These are phyloP conservation scores for Drosophila sp. DNA, from an alignment of 1,140 invertebrate genomes.

Conservation along the genomic window DNA sequence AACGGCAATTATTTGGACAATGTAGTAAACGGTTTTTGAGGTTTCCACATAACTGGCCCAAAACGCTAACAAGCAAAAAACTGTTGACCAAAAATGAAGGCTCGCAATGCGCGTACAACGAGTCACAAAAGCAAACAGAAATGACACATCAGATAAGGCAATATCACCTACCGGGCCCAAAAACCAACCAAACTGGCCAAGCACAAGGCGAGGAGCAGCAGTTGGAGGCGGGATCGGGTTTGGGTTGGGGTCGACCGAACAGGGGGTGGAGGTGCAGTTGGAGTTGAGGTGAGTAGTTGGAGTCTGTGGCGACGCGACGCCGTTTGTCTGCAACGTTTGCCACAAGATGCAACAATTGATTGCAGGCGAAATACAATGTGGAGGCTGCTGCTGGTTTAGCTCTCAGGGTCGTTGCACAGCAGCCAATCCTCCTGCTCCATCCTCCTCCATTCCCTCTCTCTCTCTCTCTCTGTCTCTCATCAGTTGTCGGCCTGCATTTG, in stretches of 20 bases:
- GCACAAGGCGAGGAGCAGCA: slow-evolving; percentile 19
- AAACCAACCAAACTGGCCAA: slow-evolving; percentile 21
- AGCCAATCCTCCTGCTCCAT: slow-evolving; percentile 1
- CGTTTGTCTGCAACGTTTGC: slow-evolving; percentile 55
- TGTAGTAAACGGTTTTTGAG: slow-evolving; percentile 63
- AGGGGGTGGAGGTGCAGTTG: slow-evolving; percentile 8
- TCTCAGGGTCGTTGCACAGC: slow-evolving; percentile 73
- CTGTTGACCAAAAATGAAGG: slow-evolving; percentile 68
- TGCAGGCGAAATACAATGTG: slow-evolving; percentile 62
- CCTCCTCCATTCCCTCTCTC: background rate
- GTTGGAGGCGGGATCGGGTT: background rate
- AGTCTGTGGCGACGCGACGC: slow-evolving; percentile 36
- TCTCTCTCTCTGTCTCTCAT: background rate
- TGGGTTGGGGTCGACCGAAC: too few species aligned
- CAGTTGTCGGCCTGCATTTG: slow-evolving; percentile 61
- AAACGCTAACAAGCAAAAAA: slow-evolving; percentile 74
- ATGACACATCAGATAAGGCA: slow-evolving; percentile 84
- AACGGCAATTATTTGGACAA: slow-evolving; percentile 69
- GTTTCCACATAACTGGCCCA: slow-evolving; percentile 53
- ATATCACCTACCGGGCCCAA: slow-evolving; percentile 72
- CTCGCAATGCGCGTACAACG: slow-evolving; percentile 69
- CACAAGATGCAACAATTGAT: slow-evolving; percentile 73
- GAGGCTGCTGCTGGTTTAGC: slow-evolving; percentile 26
- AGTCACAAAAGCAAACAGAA: slow-evolving; percentile 73
- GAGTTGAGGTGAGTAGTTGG: background rate